phyloP scores from a whole-genome alignment of 2,113 vertebrate genomes.

The Pangasianodon gigas region DNA sequence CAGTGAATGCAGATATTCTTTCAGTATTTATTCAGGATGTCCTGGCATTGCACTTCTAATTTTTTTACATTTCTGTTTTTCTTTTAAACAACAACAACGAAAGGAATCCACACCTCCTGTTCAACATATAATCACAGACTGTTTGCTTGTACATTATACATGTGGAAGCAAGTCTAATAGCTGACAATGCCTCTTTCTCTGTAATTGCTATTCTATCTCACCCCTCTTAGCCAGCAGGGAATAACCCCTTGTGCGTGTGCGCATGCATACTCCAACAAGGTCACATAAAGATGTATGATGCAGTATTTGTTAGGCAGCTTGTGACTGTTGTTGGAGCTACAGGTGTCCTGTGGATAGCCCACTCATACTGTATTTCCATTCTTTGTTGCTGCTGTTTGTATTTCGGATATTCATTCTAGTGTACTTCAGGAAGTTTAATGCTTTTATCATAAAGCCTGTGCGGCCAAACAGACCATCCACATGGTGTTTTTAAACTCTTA shows the following conservation, averaged over 20 bases:
- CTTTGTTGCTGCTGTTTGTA: background rate
- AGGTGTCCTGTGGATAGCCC: background rate
- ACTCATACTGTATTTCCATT: background rate
- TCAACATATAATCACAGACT: slow-evolving; percentile 38
- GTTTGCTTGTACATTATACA: slow-evolving; percentile 25
- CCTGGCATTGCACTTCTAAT: background rate
- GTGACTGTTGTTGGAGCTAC: background rate
- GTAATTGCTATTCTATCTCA: background rate
- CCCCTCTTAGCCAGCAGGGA: background rate
- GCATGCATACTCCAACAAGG: background rate
- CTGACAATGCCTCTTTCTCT: slow-evolving; percentile 28
- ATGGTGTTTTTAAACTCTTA: background rate
- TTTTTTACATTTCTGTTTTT: background rate
- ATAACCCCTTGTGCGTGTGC: background rate
- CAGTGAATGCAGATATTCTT: background rate
- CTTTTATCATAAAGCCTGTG: background rate
- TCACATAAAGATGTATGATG: background rate
- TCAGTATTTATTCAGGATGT: background rate
- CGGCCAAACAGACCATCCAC: background rate
- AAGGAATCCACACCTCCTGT: background rate
- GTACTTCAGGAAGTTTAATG: background rate
- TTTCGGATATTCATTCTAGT: background rate
- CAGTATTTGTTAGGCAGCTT: background rate
- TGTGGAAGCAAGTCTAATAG: slow-evolving; percentile 30
- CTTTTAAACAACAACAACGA: background rate